phyloP scores from a whole-genome alignment of 2,888 invertebrate species.

The Adineta ricciae region DNA sequence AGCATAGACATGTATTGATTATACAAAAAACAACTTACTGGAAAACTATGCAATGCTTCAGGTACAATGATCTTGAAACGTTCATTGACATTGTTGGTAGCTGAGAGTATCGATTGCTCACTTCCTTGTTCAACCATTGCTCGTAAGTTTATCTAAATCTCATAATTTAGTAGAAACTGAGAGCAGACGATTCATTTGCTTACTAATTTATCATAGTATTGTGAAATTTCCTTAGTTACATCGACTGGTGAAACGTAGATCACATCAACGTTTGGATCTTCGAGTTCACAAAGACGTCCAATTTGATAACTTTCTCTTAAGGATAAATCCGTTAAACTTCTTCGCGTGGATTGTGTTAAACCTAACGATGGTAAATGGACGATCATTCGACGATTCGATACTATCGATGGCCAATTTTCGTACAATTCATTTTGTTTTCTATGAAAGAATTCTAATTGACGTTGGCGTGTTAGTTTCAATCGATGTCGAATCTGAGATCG shows the following conservation, averaged over 20 bases:
- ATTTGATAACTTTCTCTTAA: slow-evolving; percentile 48
- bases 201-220: slow-evolving; percentile 48
- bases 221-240: slow-evolving; percentile 47
- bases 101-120: slow-evolving; percentile 35
- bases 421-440: slow-evolving; percentile 37
- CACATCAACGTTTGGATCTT: slow-evolving; percentile 50
- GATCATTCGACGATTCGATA: slow-evolving; percentile 42
- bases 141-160: slow-evolving; percentile 38
- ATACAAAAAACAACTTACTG: slow-evolving; percentile 40
- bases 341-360: slow-evolving; percentile 42
- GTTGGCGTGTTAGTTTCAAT: slow-evolving; percentile 41
- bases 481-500: slow-evolving; percentile 44
- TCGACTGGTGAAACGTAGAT: slow-evolving; percentile 48
- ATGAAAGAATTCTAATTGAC: slow-evolving; percentile 43
- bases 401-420: slow-evolving; percentile 43
- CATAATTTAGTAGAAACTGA: too few species aligned
- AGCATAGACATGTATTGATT: too few species aligned
- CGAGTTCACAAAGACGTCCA: slow-evolving; percentile 47
- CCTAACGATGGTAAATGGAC: slow-evolving; percentile 50
- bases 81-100: slow-evolving; percentile 41
- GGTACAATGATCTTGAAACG: slow-evolving; percentile 48
- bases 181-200: slow-evolving; percentile 37
- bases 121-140: not conserved
- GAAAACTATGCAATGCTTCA: slow-evolving; percentile 48
- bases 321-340: slow-evolving; percentile 43